phyloP scores from a whole-genome alignment of 2,797 vertebrate species.

The Phoeniculus purpureus region DNA sequence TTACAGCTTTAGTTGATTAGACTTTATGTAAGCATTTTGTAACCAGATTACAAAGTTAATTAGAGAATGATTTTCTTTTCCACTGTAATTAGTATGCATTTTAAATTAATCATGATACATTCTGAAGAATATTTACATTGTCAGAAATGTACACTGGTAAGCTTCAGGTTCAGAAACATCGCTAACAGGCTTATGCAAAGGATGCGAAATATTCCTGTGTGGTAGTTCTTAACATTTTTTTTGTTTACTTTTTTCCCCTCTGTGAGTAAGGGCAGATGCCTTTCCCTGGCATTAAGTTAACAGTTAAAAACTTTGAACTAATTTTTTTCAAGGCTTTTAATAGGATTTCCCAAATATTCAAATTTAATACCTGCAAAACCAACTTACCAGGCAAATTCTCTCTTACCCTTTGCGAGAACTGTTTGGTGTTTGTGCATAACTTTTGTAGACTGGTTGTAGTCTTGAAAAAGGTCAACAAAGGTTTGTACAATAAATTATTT shows the following conservation, averaged over 20 bases:
- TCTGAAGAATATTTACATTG: slow-evolving; percentile 6
- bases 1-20: slow-evolving; percentile 2
- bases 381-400: not conserved
- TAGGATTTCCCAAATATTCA: slow-evolving; percentile 8
- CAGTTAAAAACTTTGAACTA: slow-evolving; percentile 30
- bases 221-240: not conserved
- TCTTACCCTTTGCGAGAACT: not conserved
- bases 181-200: not conserved
- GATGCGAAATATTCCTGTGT: not conserved
- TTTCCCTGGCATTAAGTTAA: not conserved
- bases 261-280: not conserved
- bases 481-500: not conserved
- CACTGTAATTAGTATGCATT: slow-evolving; percentile 39
- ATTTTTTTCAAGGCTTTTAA: not conserved
- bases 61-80: slow-evolving; percentile 45
- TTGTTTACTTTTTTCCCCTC: not conserved
- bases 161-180: not conserved
- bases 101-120: slow-evolving; percentile 26
- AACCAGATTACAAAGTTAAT: slow-evolving; percentile 38
- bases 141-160: not conserved
- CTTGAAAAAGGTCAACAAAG: not conserved
- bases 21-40: not conserved
- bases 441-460: not conserved
- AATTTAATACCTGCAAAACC: not conserved
- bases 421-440: not conserved